Base-by-base conservation (phyloP, 2,113 vertebrate genomes). In the Leptobrachium ailaonicum region DNA sequence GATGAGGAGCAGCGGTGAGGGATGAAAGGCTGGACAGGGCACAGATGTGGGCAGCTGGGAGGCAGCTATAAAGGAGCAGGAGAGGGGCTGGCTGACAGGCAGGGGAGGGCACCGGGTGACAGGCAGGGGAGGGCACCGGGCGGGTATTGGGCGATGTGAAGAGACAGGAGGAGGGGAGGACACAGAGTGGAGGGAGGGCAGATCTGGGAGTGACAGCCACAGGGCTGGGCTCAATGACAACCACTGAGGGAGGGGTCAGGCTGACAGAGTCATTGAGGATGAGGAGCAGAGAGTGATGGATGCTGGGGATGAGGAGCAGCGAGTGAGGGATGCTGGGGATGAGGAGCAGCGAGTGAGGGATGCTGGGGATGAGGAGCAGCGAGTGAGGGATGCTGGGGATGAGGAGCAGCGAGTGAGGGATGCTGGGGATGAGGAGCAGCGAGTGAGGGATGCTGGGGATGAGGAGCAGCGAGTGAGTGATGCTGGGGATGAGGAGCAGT, bases 141-240 rank as follows among this genome's bases (percentile, higher is more conserved):
- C 3, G 20, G 20, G 64, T 10, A 41, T 1, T 40, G 9, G 64
- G 40, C 2, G 5, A 60, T 12, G 2, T 2, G 32, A 40, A 66
- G 63, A 66, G 64, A 40, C 2, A 10, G 66, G 66, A 32, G 10
- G 66, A 45, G 12, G 41, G 40, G n/a, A 5, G 11, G 63, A 60
- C 14, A 66, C 5, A 86, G 86, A 56, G 85, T 85, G 73, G 47
- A 82, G 54, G n/a, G 75, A 54, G 1, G 58, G 45, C 73, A 64
- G 68, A 47, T 82, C 41, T 41, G 72, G 13, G 62, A 12, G 56
- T 60, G 56, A 60, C 56, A 60, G 56, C 1, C 3, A 14, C 10
- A 14, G 56, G 56, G 56, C 20, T 60, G 13, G 10, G 13, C 13
- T 8, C 50, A 60, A 3, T 60, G 56, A 60, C 56, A 60, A 14